These are phyloP conservation scores for Phyllopteryx taeniolatus DNA, from an alignment of 2,113 vertebrate genomes.

Conservation along the genomic window DNA sequence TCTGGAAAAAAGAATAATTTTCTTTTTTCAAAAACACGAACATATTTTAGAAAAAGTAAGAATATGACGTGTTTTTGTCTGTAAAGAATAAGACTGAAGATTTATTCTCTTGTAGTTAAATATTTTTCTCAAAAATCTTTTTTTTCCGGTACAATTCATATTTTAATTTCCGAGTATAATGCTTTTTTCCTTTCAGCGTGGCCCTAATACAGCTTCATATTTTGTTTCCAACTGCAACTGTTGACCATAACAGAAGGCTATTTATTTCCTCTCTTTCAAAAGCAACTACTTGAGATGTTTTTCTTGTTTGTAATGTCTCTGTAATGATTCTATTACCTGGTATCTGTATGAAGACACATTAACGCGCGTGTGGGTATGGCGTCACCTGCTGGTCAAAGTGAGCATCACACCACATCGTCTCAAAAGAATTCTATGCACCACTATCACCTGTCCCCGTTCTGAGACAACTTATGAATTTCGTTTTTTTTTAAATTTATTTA, in stretches of 20 bases:
- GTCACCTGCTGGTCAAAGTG: conserved; percentile 42
- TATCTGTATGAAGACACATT: conserved; percentile 8
- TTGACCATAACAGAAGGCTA: conserved; percentile 18
- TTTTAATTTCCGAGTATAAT: neutral
- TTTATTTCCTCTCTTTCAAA: neutral
- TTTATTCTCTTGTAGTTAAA: neutral
- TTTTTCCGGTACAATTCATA: no score
- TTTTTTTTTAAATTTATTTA: neutral
- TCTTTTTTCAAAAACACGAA: neutral
- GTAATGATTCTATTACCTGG: neutral
- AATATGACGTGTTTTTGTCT: neutral
- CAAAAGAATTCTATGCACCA: conserved; percentile 20
- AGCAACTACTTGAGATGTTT: conserved; percentile 6
- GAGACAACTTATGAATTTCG: neutral
- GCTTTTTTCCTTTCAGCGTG: neutral
- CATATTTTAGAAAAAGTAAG: no score
- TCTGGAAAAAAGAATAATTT: neutral
- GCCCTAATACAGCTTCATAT: neutral
- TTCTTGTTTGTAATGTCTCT: conserved; percentile 1
- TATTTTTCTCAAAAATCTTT: neutral
- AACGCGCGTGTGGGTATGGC: conserved; percentile 21
- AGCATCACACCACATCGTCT: conserved; percentile 5
- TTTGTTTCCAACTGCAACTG: conserved; percentile 15
- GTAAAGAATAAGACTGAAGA: neutral
- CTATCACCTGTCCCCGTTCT: neutral